Conservation (phyloP, 1,140 invertebrate genomes). For the Pygmarrhopalites habei region DNA sequence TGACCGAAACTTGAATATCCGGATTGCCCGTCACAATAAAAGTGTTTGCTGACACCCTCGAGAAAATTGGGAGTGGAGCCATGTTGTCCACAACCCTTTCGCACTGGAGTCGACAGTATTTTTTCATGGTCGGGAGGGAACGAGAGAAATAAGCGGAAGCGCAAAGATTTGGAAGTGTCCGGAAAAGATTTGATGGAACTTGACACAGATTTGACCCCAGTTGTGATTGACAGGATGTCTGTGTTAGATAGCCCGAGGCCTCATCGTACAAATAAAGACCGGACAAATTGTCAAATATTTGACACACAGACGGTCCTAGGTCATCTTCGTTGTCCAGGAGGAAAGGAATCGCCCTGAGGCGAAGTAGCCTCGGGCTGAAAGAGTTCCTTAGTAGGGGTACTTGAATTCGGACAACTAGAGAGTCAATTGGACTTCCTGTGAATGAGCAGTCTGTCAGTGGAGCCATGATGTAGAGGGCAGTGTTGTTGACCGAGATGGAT, state of each 20-base stretch:
- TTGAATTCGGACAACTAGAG: constrained; percentile 19
- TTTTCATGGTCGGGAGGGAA: not conserved
- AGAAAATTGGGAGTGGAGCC: constrained; percentile 20
- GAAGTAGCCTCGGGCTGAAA: constrained; percentile 8
- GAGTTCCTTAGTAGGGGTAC: constrained; percentile 13
- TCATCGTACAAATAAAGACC: constrained; percentile 18
- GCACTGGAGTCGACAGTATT: constrained; percentile 17
- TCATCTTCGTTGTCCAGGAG: constrained; percentile 13
- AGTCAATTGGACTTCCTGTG: not conserved
- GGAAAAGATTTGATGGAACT: not conserved
- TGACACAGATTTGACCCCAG: constrained; percentile 15
- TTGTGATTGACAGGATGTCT: constrained; percentile 15
- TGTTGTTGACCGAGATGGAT: constrained; percentile 17
- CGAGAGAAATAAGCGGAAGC: constrained; percentile 15
- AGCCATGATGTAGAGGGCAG: constrained; percentile 15
- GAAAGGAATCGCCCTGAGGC: constrained; percentile 21
- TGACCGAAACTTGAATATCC: not conserved
- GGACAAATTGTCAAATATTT: not conserved
- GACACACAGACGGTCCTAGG: constrained; percentile 7
- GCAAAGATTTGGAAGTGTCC: constrained; percentile 15
- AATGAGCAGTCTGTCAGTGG: constrained; percentile 26
- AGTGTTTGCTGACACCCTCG: constrained; percentile 11
- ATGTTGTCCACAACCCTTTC: not conserved
- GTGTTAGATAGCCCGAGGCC: constrained; percentile 4
- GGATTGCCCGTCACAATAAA: constrained; percentile 20